Percentiles rank a stretch among this genome's conserved stretches.
Evolutionary conservation across 2,797 vertebrate species (phyloP).

Genomic region (Macroramphosus scolopax): DNA sequence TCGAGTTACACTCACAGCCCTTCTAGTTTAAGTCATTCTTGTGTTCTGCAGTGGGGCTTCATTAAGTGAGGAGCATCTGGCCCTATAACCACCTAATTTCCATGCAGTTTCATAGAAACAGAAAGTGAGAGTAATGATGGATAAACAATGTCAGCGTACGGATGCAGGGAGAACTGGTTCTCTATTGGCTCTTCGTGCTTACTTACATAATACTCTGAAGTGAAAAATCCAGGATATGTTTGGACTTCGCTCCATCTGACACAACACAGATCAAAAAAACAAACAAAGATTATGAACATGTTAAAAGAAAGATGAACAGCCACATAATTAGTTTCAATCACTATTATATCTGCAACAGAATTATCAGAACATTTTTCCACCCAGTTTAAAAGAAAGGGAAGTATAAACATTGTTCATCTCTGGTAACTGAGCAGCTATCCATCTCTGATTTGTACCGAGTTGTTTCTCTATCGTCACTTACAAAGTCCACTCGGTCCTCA

Average conservation of each 20-base stretch:
- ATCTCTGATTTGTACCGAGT: too few relatives aligned
- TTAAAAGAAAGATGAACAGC: neutral
- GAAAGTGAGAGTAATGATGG: slow-evolving; percentile 12
- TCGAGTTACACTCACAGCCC: too few relatives aligned
- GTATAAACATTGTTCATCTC: slow-evolving; percentile 1
- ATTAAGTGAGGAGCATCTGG: slow-evolving; percentile 20
- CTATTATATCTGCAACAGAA: neutral
- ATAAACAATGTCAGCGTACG: neutral
- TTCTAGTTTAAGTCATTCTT: neutral
- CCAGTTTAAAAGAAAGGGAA: neutral
- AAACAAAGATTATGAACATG: neutral
- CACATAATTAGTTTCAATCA: too few relatives aligned
- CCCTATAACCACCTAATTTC: slow-evolving; percentile 55
- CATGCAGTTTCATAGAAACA: slow-evolving; percentile 53
- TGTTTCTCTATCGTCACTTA: slow-evolving; percentile 72
- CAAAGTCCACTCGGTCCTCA: slow-evolving; percentile 95
- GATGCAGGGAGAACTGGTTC: neutral
- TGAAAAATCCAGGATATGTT: slow-evolving; percentile 98
- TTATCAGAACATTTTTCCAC: neutral
- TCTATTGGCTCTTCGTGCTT: neutral
- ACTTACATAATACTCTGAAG: slow-evolving; percentile 94
- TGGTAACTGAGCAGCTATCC: neutral
- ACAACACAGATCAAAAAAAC: neutral
- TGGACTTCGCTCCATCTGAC: slow-evolving; percentile 96
- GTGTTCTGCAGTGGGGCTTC: neutral